These are phyloP conservation scores for Oryctes rhinoceros DNA, from an alignment of 1,140 invertebrate species.

Conservation along the genomic window DNA sequence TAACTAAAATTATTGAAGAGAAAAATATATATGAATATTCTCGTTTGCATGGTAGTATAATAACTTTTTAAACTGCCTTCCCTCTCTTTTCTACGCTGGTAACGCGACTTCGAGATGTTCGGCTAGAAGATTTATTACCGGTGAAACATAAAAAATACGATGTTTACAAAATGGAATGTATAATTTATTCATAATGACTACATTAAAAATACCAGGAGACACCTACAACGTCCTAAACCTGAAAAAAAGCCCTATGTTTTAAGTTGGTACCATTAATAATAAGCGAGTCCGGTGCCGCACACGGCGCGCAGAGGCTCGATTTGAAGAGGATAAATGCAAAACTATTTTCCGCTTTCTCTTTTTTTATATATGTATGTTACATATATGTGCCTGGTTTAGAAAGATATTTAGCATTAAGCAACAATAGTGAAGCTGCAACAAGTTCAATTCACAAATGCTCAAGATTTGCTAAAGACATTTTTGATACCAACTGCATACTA, in stretches of 20 bases:
- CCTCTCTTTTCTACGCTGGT: constrained; percentile 10
- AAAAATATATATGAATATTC: constrained; percentile 24
- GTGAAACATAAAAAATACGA: constrained; percentile 40
- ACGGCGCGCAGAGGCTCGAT: background rate
- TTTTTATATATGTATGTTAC: too few species aligned
- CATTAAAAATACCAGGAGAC: constrained; percentile 41
- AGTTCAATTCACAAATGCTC: too few species aligned
- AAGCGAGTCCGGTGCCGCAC: background rate
- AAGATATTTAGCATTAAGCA: too few species aligned
- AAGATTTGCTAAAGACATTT: too few species aligned
- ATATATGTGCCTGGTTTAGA: too few species aligned
- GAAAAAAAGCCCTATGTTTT: constrained; percentile 35
- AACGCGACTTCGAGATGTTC: background rate
- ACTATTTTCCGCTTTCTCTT: too few species aligned
- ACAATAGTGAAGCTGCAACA: too few species aligned
- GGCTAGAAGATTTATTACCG: constrained; percentile 30
- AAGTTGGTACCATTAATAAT: constrained; percentile 38
- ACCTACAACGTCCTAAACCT: constrained; percentile 37
- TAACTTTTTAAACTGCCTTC: constrained; percentile 33
- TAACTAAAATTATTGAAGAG: constrained; percentile 9
- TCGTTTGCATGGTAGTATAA: constrained; percentile 22
- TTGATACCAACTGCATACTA: too few species aligned
- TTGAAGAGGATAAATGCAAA: too few species aligned
- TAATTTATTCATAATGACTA: constrained; percentile 41
- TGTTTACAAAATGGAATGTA: constrained; percentile 40